phyloP scores from a whole-genome alignment of 2,113 vertebrate species.

The Misgurnus mizolepis region DNA sequence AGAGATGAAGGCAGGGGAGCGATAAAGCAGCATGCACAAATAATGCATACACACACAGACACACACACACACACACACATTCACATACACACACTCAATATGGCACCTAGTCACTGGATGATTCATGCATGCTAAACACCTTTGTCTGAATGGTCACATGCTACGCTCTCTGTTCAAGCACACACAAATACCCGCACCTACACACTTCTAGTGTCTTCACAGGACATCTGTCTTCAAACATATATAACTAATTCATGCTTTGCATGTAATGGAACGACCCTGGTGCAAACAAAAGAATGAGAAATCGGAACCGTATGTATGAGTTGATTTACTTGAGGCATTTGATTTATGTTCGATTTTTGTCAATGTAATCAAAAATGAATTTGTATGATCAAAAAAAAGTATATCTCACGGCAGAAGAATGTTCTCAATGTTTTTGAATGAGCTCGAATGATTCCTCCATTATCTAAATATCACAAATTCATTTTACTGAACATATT shows the following conservation, averaged over 20 bases:
- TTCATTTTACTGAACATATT: not conserved
- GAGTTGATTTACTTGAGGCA: not conserved
- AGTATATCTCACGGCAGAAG: too few species aligned
- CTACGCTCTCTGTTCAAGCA: constrained; percentile 24
- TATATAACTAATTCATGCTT: not conserved
- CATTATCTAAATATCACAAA: not conserved
- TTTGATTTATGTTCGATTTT: not conserved
- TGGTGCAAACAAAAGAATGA: not conserved
- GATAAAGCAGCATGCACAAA: constrained; percentile 53
- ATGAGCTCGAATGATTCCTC: not conserved
- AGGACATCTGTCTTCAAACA: not conserved
- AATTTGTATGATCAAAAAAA: too few species aligned
- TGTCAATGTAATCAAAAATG: too few species aligned
- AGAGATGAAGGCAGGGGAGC: constrained; percentile 42
- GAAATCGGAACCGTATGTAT: not conserved
- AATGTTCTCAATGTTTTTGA: not conserved
- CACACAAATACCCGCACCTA: not conserved
- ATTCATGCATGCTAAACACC: constrained; percentile 57
- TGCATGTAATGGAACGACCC: constrained; percentile 2
- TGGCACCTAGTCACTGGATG: constrained; percentile 52
- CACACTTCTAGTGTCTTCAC: not conserved
- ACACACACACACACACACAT: constrained; percentile 25
- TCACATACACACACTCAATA: constrained; percentile 46
- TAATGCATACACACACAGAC: constrained; percentile 41
- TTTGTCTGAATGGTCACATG: constrained; percentile 50